Evolutionary conservation across 2,888 invertebrate genomes (phyloP), one percentile per base, ranked within the genome.

Genomic region (Drosophila quinaria): DNA sequence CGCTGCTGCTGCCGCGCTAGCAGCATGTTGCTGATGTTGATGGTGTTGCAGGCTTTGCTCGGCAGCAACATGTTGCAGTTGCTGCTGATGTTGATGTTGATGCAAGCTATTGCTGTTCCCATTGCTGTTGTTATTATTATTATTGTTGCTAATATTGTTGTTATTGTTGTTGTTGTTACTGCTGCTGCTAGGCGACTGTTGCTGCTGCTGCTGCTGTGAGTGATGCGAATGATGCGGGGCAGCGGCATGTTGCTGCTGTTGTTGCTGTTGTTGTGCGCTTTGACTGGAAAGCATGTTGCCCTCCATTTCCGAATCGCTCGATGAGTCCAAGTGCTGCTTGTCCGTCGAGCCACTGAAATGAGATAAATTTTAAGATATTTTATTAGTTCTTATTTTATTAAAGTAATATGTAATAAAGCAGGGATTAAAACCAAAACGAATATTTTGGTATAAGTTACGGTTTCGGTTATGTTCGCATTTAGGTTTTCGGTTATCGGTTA

Each of bases 231-330:
- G 82, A 59, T 85, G 86, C 49, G 76, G 25, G 37, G 65, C 54
- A 55, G 62, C 64, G 15, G 55, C 58, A 37, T 90, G 89, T 54
- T 88, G 90, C 44, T 89, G 88, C 25, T 86, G 84, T 55, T 89
- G 89, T 50, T 22, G 89, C 47, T 22, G 22, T 4, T 86, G 85
- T 61, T 89, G 89, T 52, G 86, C 65, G 56, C 87, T 79, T 69
- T 91, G 91, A 66, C 87, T 91, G 87, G 92, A 91, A 70, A 92
- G 70, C 83, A 93, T 86, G 69, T 90, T 90, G 74, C 92, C 90
- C 79, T 93, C 93, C 90, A 93, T 92, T 90, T 93, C 93, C 10
- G 93, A 93, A 84, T 93, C 93, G 86, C 93, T 93, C 50, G 93
- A 93, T 69, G 93, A 92, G 79, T 93, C 93, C 75, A 93, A 81